Conservation (phyloP, 2,113 vertebrate species). For the Clinocottus analis region DNA sequence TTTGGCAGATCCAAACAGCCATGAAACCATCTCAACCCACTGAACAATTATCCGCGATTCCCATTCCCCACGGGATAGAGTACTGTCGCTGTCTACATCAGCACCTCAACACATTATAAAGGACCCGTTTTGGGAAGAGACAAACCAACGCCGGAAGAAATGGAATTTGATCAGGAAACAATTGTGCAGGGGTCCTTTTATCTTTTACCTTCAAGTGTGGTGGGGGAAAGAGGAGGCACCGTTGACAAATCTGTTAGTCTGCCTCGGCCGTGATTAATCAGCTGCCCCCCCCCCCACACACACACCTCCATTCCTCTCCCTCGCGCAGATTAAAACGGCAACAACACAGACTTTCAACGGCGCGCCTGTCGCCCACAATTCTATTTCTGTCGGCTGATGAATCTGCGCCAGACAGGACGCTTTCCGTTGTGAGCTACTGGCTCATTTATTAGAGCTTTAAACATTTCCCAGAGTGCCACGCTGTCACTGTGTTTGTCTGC, state of each 20-base stretch:
- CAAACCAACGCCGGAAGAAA: constrained; percentile 15
- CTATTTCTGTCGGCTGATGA: constrained; percentile 63
- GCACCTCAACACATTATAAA: background rate
- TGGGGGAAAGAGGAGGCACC: constrained; percentile 11
- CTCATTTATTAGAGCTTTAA: constrained; percentile 57
- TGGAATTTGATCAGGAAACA: constrained; percentile 44
- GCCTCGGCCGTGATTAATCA: constrained; percentile 59
- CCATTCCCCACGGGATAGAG: background rate
- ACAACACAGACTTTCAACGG: constrained; percentile 46
- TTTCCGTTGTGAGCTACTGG: constrained; percentile 36
- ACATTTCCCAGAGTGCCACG: constrained; percentile 47
- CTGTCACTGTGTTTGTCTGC: constrained; percentile 38
- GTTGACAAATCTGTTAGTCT: constrained; percentile 59
- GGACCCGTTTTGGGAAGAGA: background rate
- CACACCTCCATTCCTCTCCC: constrained; percentile 23
- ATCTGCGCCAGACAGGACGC: constrained; percentile 32
- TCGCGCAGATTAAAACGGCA: constrained; percentile 56
- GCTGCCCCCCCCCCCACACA: background rate
- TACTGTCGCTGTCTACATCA: constrained; percentile 12
- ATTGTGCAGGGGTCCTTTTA: constrained; percentile 38
- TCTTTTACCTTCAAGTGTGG: constrained; percentile 31
- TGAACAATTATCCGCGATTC: constrained; percentile 26
- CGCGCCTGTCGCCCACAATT: constrained; percentile 55
- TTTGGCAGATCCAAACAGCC: constrained; percentile 41
- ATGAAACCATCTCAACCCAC: constrained; percentile 13